Evolutionary conservation across 2,113 vertebrate genomes (phyloP).

Genomic region (Psammodynastes pulverulentus): DNA sequence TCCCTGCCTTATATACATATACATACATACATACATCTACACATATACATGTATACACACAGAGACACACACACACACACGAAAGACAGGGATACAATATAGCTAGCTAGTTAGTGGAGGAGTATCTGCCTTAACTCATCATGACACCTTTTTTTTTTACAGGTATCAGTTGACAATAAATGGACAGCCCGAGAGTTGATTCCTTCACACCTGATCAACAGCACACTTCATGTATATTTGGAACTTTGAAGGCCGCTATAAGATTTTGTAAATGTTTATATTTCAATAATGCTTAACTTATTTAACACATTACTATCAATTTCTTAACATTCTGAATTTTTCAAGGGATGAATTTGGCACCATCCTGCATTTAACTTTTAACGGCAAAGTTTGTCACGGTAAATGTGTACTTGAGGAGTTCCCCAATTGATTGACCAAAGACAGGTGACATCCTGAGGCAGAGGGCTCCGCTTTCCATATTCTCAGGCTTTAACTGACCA

Average conservation of each 20-base stretch:
- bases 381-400: neutral
- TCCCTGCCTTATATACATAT: neutral
- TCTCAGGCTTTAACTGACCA: neutral
- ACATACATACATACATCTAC: neutral
- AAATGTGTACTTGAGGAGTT: neutral
- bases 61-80: rapidly evolving
- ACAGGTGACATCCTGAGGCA: neutral
- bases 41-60: too few relatives aligned
- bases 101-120: neutral
- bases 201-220: neutral
- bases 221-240: constrained; percentile 44
- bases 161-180: constrained; percentile 75
- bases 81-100: neutral
- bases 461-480: neutral
- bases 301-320: neutral
- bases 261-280: neutral
- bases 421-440: neutral
- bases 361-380: neutral
- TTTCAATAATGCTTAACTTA: neutral
- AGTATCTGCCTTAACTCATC: neutral
- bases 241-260: constrained; percentile 10
- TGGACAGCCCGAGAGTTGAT: constrained; percentile 64
- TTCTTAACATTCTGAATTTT: neutral
- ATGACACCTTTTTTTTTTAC: constrained; percentile 44
- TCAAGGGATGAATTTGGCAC: neutral